Evolutionary conservation across 2,888 invertebrate species (phyloP).

Genomic region (Mechanitis messenoides): DNA sequence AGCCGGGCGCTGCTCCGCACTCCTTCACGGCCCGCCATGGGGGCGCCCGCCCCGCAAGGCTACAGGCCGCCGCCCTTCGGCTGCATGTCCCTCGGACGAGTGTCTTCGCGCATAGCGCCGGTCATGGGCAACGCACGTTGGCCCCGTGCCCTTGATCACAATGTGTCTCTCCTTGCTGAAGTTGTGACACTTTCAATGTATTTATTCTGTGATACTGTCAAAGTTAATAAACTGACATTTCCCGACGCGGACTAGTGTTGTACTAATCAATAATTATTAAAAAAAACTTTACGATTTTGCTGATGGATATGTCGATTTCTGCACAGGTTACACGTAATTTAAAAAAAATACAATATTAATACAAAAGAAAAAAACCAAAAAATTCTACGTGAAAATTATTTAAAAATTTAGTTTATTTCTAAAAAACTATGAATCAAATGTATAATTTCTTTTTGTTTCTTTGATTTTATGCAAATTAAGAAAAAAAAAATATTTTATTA

Average conservation of each 20-base stretch:
- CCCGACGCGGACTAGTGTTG: conserved; percentile 28
- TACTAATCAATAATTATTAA: not conserved
- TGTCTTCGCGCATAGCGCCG: conserved; percentile 35
- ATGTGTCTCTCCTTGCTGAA: conserved; percentile 18
- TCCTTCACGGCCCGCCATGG: conserved; percentile 34
- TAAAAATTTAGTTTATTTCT: no score
- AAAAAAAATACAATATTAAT: no score
- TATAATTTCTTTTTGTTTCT: no score
- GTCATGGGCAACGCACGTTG: conserved; percentile 13
- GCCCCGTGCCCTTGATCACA: conserved; percentile 17
- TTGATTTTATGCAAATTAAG: no score
- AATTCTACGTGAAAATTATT: no score
- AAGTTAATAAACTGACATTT: conserved; percentile 21
- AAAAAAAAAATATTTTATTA: no score
- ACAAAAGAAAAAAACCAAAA: no score
- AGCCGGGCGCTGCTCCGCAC: conserved; percentile 51
- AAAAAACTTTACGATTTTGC: not conserved
- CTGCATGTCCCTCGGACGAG: conserved; percentile 15
- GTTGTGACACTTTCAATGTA: conserved; percentile 30
- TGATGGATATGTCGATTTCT: not conserved
- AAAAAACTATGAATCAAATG: no score
- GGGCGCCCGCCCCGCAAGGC: conserved; percentile 29
- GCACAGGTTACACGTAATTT: no score
- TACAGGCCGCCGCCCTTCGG: conserved; percentile 31
- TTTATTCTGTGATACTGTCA: conserved; percentile 32